Evolutionary conservation across 2,797 vertebrate genomes (phyloP).

Genomic region (Micrastur ruficollis): DNA sequence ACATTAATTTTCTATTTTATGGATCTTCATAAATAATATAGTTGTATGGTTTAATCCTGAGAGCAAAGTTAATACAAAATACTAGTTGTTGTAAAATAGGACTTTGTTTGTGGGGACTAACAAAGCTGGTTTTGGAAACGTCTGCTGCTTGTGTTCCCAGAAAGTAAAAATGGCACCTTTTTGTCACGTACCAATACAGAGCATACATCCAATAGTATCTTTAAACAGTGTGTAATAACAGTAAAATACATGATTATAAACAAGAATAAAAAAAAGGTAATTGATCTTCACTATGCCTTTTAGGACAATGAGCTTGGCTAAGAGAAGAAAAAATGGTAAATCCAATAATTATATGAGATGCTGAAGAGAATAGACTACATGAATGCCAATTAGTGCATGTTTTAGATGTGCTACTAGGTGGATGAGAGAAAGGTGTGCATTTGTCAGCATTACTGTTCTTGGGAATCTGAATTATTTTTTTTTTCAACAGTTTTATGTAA

Average conservation of each 20-base stretch:
- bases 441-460: background rate
- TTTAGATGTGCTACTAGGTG: background rate
- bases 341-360: background rate
- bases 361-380: background rate
- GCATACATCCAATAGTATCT: background rate
- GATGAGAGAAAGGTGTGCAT: background rate
- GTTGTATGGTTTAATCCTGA: background rate
- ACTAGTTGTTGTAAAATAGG: background rate
- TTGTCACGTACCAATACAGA: background rate
- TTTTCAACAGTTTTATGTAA: background rate
- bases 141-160: background rate
- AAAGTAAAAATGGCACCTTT: background rate
- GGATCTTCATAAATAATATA: conserved; percentile 65
- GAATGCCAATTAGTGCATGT: background rate
- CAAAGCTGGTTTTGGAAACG: background rate
- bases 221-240: background rate
- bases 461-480: background rate
- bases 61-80: background rate
- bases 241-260: background rate
- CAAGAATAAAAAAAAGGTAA: background rate
- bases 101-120: background rate
- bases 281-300: background rate
- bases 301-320: background rate
- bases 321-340: background rate
- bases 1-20: conserved; percentile 61